phyloP scores from a whole-genome alignment of 2,888 invertebrate species.

The Omphaloscelis lunosa region DNA sequence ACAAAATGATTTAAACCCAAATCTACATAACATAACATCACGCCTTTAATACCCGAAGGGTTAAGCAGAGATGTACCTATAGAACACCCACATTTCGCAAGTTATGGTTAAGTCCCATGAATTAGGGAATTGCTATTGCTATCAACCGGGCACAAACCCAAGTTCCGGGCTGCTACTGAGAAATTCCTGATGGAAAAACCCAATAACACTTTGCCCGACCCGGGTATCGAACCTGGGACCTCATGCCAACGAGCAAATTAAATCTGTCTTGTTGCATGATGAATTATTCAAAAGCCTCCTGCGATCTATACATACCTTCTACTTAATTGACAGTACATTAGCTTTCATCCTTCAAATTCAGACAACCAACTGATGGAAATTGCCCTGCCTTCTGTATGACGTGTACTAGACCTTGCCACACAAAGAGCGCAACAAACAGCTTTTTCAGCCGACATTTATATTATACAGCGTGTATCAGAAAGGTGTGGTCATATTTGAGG shows the following conservation, averaged over 20 bases:
- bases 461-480: neutral
- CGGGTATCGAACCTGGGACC: too few relatives aligned
- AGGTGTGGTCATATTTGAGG: neutral
- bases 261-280: neutral
- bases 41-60: neutral
- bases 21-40: neutral
- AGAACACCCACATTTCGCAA: too few relatives aligned
- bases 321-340: conserved; percentile 46
- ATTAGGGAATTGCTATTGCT: neutral
- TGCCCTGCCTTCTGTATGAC: conserved; percentile 12
- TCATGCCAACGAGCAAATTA: neutral
- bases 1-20: neutral
- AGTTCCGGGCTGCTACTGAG: neutral
- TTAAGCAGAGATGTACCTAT: neutral
- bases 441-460: neutral
- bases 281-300: neutral
- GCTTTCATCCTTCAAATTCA: neutral
- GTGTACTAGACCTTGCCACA: conserved; percentile 5
- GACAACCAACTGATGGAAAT: neutral
- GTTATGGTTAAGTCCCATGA: neutral
- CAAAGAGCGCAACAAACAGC: neutral
- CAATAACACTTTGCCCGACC: neutral
- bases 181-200: neutral
- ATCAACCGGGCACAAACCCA: neutral
- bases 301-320: conserved; percentile 9